phyloP scores from a whole-genome alignment of 64 coral and sea anemone species.

The Pocillopora verrucosa region DNA sequence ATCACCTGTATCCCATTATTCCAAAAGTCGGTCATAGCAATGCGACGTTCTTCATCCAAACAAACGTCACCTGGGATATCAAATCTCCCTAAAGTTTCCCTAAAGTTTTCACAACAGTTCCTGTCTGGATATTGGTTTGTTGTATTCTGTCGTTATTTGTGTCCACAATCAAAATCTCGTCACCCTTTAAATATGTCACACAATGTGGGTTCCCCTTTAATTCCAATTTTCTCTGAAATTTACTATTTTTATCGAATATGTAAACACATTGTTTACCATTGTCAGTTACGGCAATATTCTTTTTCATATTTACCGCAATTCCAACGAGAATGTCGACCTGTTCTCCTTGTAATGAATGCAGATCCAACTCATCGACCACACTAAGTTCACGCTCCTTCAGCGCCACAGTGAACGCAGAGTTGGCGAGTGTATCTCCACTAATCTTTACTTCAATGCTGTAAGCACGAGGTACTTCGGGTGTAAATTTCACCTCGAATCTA shows the following conservation, averaged over 20 bases:
- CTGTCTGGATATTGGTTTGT: slow-evolving; percentile 12
- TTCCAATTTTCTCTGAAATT: slow-evolving; percentile 15
- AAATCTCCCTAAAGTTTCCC: slow-evolving; percentile 7
- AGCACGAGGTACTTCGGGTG: neutral
- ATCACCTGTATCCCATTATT: slow-evolving; percentile 10
- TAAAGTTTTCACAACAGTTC: slow-evolving; percentile 11
- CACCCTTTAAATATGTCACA: slow-evolving; percentile 5
- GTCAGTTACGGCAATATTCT: slow-evolving; percentile 17
- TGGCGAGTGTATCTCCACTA: neutral
- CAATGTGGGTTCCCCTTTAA: neutral
- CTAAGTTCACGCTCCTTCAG: too few species aligned
- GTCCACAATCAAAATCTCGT: slow-evolving; percentile 23
- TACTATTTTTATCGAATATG: neutral
- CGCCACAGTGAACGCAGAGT: too few species aligned
- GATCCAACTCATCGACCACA: neutral
- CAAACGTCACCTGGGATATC: neutral
- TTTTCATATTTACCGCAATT: slow-evolving; percentile 12
- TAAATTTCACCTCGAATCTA: neutral
- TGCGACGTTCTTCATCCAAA: neutral
- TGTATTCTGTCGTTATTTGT: slow-evolving; percentile 9
- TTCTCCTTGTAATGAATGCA: neutral
- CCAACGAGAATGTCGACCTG: neutral
- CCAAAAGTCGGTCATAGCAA: neutral
- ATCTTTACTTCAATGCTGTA: neutral
- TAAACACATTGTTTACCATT: neutral